A percentile compares a stretch with the other conserved stretches of the same genome.
phyloP scores from a whole-genome alignment of 2,113 vertebrate genomes.

The Harpagus bidentatus region DNA sequence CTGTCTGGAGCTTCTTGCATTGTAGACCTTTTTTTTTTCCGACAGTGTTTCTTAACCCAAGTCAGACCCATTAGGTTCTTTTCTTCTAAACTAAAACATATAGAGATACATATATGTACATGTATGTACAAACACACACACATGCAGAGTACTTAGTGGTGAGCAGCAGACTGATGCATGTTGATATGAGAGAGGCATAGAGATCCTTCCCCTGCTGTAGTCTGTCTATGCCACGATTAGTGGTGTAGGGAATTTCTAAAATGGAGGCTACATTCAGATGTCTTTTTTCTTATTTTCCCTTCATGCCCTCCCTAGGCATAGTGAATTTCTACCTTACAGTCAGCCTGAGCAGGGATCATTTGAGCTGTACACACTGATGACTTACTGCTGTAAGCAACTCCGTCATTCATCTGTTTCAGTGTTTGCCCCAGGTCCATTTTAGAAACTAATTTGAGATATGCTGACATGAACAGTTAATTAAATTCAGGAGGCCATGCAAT shows the following conservation, averaged over 20 bases:
- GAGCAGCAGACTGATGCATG: neutral
- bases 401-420: neutral
- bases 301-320: neutral
- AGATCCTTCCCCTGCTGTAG: neutral
- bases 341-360: neutral
- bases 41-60: neutral
- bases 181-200: neutral
- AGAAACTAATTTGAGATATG: slow-evolving; percentile 13
- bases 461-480: slow-evolving; percentile 46
- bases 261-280: neutral
- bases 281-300: neutral
- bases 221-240: neutral
- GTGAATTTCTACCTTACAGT: neutral
- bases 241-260: neutral
- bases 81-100: neutral
- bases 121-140: neutral
- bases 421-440: neutral
- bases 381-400: neutral
- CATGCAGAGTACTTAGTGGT: neutral
- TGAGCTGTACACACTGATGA: neutral
- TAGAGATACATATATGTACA: neutral
- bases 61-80: neutral
- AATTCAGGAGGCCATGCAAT: neutral
- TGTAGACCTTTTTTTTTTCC: neutral
- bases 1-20: neutral